A percentile compares a stretch with the other conserved stretches of the same genome.
These are phyloP conservation scores for Alcis repandata DNA, from an alignment of 2,888 invertebrate species.

Conservation along the genomic window DNA sequence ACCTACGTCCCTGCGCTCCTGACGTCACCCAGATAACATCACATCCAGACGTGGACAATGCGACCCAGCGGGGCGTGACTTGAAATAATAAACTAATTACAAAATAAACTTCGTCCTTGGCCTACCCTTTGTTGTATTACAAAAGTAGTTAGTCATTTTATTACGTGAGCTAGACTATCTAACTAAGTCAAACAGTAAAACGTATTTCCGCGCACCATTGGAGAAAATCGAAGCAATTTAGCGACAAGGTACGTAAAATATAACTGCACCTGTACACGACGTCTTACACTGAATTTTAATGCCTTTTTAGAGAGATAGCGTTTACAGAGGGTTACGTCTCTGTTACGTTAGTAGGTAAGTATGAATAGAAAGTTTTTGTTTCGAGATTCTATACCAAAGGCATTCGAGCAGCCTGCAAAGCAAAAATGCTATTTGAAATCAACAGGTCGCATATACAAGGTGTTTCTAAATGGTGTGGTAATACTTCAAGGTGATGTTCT, in stretches of 20 bases:
- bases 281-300: not conserved
- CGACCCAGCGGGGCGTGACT: slow-evolving; percentile 12
- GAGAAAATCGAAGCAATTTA: not conserved
- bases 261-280: not conserved
- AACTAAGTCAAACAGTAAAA: not conserved
- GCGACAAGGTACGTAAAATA: not conserved
- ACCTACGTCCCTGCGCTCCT: not conserved
- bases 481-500: no score
- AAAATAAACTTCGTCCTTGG: slow-evolving; percentile 21
- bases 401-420: no score
- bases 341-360: no score
- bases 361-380: no score
- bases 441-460: not conserved
- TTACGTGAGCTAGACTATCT: not conserved
- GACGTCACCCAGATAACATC: slow-evolving; percentile 26
- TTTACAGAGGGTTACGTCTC: not conserved
- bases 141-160: not conserved
- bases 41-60: slow-evolving; percentile 15
- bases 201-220: not conserved
- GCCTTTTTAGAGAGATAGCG: not conserved
- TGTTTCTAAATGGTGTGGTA: no score
- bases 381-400: no score
- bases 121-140: slow-evolving; percentile 19
- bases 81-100: slow-evolving; percentile 22
- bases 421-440: no score